Conservation (phyloP, 2,888 invertebrate species). For the Ophioninae sp. region DNA sequence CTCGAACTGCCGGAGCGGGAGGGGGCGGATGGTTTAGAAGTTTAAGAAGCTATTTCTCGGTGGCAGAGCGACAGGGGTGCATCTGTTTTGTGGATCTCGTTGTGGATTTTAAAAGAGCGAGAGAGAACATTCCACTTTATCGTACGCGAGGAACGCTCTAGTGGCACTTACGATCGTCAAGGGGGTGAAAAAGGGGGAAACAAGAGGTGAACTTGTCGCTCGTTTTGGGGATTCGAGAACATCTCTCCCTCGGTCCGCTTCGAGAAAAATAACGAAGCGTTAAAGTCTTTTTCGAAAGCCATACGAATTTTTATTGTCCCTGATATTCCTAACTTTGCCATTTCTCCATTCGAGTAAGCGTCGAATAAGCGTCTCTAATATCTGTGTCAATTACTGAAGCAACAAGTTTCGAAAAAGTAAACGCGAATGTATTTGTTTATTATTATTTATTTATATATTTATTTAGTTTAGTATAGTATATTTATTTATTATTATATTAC, state of each 20-base stretch:
- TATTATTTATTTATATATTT: too few species aligned
- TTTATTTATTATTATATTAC: too few species aligned
- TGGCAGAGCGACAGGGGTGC: slow-evolving; percentile 71
- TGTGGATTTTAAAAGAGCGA: slow-evolving; percentile 59
- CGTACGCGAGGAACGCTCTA: slow-evolving; percentile 29
- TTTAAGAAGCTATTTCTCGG: slow-evolving; percentile 77
- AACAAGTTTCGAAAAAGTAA: neutral
- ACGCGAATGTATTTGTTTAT: neutral
- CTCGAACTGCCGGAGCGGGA: slow-evolving; percentile 59
- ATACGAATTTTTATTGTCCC: slow-evolving; percentile 28
- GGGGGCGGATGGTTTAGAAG: slow-evolving; percentile 63
- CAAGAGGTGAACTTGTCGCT: slow-evolving; percentile 64
- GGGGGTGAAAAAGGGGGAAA: slow-evolving; percentile 40
- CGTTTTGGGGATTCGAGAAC: slow-evolving; percentile 55
- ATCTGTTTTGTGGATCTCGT: slow-evolving; percentile 74
- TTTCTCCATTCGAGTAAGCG: neutral
- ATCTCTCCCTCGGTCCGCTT: slow-evolving; percentile 23
- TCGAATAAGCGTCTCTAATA: neutral
- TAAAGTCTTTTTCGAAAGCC: slow-evolving; percentile 27
- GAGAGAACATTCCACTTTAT: slow-evolving; percentile 43
- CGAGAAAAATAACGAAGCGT: slow-evolving; percentile 36
- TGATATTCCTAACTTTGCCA: neutral
- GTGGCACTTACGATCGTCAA: slow-evolving; percentile 39
- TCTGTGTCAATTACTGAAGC: neutral
- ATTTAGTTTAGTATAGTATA: too few species aligned